phyloP scores from a whole-genome alignment of 1,140 invertebrate genomes.

The Drosophila subobscura region DNA sequence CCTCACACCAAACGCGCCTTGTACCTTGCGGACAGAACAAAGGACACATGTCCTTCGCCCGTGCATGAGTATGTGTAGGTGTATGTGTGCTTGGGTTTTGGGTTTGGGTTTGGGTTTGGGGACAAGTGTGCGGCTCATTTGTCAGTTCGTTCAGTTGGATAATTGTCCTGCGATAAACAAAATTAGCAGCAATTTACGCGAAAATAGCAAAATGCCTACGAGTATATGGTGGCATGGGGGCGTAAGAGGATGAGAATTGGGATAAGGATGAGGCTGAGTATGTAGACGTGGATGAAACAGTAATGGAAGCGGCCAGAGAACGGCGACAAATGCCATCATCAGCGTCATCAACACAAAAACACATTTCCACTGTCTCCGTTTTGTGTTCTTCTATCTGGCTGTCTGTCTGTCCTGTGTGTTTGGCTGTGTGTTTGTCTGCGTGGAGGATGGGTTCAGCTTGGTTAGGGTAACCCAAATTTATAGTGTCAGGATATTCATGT shows the following conservation, averaged over 20 bases:
- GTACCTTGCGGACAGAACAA: slow-evolving; percentile 10
- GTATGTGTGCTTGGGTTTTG: slow-evolving; percentile 5
- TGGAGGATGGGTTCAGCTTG: not conserved
- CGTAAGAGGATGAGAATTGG: slow-evolving; percentile 5
- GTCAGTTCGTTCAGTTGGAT: slow-evolving; percentile 82
- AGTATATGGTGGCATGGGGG: slow-evolving; percentile 2
- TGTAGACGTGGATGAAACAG: slow-evolving; percentile 1
- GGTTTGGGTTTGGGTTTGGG: slow-evolving; percentile 12
- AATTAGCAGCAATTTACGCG: slow-evolving; percentile 83
- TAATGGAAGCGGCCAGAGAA: slow-evolving; percentile 46
- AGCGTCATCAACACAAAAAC: slow-evolving; percentile 52
- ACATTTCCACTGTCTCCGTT: slow-evolving; percentile 19
- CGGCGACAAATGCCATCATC: slow-evolving; percentile 70
- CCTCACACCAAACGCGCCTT: slow-evolving; percentile 10
- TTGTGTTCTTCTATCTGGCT: slow-evolving; percentile 7
- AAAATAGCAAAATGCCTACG: slow-evolving; percentile 65
- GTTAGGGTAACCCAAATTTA: slow-evolving; percentile 50
- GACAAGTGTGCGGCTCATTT: slow-evolving; percentile 74
- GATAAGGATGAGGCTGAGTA: not conserved
- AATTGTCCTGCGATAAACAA: slow-evolving; percentile 83
- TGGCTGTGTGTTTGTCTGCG: not conserved
- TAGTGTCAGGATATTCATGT: slow-evolving; percentile 74
- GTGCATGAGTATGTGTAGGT: not conserved
- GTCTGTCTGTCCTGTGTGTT: slow-evolving; percentile 5
- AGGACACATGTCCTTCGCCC: slow-evolving; percentile 15